These are phyloP conservation scores for Aleadryas rufinucha DNA, from an alignment of 2,113 vertebrate genomes.

Conservation along the genomic window DNA sequence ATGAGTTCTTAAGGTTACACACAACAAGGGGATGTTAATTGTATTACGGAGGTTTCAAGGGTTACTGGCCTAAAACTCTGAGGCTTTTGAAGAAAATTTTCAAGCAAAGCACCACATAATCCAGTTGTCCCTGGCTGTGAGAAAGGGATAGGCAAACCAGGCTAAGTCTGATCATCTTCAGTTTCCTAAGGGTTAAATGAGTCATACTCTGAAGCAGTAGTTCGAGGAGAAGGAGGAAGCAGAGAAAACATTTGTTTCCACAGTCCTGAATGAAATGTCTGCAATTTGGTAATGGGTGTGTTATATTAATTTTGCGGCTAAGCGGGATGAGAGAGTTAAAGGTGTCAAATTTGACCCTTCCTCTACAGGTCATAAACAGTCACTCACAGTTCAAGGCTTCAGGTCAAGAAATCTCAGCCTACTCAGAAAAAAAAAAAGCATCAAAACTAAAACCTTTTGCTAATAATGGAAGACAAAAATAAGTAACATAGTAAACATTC, in stretches of 20 bases:
- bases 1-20: not conserved
- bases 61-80: not conserved
- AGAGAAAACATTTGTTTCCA: not conserved
- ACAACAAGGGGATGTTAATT: not conserved
- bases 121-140: not conserved
- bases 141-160: not conserved
- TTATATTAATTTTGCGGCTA: not conserved
- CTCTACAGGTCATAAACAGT: not conserved
- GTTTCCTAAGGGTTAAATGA: not conserved
- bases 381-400: not conserved
- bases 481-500: not conserved
- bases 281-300: not conserved
- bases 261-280: not conserved
- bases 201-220: not conserved
- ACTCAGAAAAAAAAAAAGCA: not conserved
- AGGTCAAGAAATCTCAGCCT: not conserved
- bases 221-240: not conserved
- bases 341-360: not conserved
- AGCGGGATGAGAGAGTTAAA: not conserved
- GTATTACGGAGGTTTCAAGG: not conserved
- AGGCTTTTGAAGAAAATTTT: not conserved
- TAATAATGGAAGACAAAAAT: not conserved
- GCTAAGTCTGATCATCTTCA: not conserved
- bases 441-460: not conserved
- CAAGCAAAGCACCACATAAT: not conserved